Evolutionary conservation across 2,113 vertebrate species (phyloP).

Genomic region (Scophthalmus maximus): DNA sequence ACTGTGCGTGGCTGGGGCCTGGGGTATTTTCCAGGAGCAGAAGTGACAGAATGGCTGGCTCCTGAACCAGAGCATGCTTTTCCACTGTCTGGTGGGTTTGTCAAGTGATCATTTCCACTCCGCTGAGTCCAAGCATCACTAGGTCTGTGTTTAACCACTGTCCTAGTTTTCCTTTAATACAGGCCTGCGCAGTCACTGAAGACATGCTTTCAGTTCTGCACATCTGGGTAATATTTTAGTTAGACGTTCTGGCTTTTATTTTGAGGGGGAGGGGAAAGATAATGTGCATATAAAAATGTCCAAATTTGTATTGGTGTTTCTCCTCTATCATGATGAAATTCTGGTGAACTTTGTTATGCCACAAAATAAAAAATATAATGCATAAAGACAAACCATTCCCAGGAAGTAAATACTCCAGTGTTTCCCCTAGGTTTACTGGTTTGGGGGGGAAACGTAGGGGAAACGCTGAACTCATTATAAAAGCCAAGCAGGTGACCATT

Average conservation of each 20-base stretch:
- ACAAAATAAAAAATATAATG: neutral
- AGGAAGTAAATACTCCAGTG: no score
- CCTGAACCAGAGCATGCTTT: slow-evolving; percentile 48
- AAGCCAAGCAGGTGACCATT: no score
- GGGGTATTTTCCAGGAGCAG: slow-evolving; percentile 61
- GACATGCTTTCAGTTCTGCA: slow-evolving; percentile 12
- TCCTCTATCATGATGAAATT: neutral
- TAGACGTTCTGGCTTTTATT: neutral
- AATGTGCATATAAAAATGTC: neutral
- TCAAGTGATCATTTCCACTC: slow-evolving; percentile 72
- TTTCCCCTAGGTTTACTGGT: no score
- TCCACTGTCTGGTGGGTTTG: slow-evolving; percentile 66
- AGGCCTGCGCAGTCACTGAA: slow-evolving; percentile 4
- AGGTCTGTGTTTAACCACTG: slow-evolving; percentile 55
- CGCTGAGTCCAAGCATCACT: slow-evolving; percentile 58
- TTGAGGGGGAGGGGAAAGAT: neutral
- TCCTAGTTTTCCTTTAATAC: slow-evolving; percentile 52
- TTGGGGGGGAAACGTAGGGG: no score
- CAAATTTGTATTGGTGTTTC: neutral
- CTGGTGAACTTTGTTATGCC: neutral
- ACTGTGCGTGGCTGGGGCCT: slow-evolving; percentile 28
- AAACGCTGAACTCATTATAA: neutral
- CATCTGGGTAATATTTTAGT: slow-evolving; percentile 45
- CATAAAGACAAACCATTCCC: neutral
- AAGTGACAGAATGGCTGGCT: slow-evolving; percentile 35